These are phyloP conservation scores for Pogonognathellus flavescens DNA, from an alignment of 1,140 invertebrate genomes.

Conservation along the genomic window DNA sequence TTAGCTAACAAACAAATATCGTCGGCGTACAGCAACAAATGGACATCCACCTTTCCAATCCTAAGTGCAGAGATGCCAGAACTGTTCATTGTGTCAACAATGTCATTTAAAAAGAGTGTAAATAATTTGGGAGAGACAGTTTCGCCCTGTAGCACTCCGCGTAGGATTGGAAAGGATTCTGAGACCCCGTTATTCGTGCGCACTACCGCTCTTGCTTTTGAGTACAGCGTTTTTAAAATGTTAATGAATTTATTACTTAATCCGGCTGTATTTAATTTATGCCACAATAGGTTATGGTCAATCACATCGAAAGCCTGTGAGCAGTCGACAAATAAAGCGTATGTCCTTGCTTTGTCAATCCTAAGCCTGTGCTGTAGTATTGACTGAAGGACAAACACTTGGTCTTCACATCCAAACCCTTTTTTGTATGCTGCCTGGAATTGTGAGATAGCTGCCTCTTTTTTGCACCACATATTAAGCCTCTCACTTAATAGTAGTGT, in stretches of 20 bases:
- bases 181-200: neutral
- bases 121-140: conserved; percentile 49
- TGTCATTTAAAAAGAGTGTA: conserved; percentile 23
- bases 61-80: neutral
- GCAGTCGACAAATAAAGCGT: conserved; percentile 52
- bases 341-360: conserved; percentile 35
- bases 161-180: neutral
- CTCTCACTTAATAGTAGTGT: neutral
- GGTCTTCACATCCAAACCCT: conserved; percentile 64
- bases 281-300: conserved; percentile 42
- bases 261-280: conserved; percentile 44
- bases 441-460: conserved; percentile 62
- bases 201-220: conserved; percentile 13
- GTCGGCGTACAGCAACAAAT: conserved; percentile 55
- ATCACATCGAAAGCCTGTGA: conserved; percentile 56
- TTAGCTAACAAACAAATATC: conserved; percentile 44
- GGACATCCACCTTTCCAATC: neutral
- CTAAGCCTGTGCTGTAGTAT: neutral
- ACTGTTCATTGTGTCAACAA: neutral
- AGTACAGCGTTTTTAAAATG: neutral
- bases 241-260: conserved; percentile 36
- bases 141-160: conserved; percentile 47
- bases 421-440: conserved; percentile 67
- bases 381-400: conserved; percentile 65
- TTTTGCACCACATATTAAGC: neutral